Conservation (phyloP, 2,888 invertebrate genomes). For the Adelognathus sp. region DNA sequence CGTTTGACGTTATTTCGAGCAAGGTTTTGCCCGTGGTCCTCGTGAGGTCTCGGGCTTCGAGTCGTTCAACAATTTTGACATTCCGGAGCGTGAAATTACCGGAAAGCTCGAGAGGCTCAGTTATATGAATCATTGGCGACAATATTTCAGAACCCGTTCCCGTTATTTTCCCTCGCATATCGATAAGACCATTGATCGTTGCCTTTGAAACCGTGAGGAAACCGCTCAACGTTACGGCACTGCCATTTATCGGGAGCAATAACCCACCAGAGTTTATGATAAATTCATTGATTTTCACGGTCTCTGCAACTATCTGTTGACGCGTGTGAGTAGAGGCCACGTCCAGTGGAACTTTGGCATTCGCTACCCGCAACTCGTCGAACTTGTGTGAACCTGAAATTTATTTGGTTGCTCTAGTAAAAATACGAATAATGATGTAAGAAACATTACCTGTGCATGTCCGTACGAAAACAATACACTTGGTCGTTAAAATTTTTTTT, state of each 20-base stretch:
- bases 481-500: too few species aligned
- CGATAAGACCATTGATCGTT: slow-evolving; percentile 78
- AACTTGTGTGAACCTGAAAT: slow-evolving; percentile 64
- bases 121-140: slow-evolving; percentile 81
- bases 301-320: slow-evolving; percentile 50
- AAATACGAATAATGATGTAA: neutral
- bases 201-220: slow-evolving; percentile 62
- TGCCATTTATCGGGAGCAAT: slow-evolving; percentile 69
- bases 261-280: slow-evolving; percentile 61
- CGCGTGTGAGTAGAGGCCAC: slow-evolving; percentile 60
- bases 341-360: slow-evolving; percentile 57
- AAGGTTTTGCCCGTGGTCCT: slow-evolving; percentile 71
- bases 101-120: slow-evolving; percentile 78
- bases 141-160: slow-evolving; percentile 80
- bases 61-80: slow-evolving; percentile 80
- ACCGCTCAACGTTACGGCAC: slow-evolving; percentile 59
- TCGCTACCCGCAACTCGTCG: slow-evolving; percentile 48
- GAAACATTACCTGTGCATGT: neutral
- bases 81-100: slow-evolving; percentile 81
- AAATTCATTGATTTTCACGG: slow-evolving; percentile 63
- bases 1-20: slow-evolving; percentile 72
- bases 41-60: slow-evolving; percentile 77
- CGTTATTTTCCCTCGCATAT: slow-evolving; percentile 80
- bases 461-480: too few species aligned
- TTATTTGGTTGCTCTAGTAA: neutral